phyloP scores from a whole-genome alignment of 2,888 invertebrate genomes.

The Linnaemya vulpina region DNA sequence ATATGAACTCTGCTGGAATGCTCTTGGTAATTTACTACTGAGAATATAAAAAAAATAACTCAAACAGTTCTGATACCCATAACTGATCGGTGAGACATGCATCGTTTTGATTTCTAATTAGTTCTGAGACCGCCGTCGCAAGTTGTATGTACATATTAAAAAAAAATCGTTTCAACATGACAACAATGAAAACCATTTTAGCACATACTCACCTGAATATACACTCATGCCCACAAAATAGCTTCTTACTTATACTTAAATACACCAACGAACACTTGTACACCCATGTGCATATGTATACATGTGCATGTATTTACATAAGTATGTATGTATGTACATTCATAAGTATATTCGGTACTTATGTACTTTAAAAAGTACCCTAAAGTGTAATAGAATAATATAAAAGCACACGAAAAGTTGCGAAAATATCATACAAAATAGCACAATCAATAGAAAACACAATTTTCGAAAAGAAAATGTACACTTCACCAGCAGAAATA shows the following conservation, averaged over 20 bases:
- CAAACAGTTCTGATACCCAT: no score
- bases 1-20: no score
- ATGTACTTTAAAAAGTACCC: slow-evolving; percentile 20
- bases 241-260: neutral
- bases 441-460: slow-evolving; percentile 58
- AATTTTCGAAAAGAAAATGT: neutral
- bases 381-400: slow-evolving; percentile 26
- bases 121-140: neutral
- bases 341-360: neutral
- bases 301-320: neutral
- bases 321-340: neutral
- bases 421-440: slow-evolving; percentile 38
- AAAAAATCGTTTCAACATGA: slow-evolving; percentile 40
- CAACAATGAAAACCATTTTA: slow-evolving; percentile 55
- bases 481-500: slow-evolving; percentile 24
- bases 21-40: no score
- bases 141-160: neutral
- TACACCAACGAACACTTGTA: neutral
- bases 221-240: neutral
- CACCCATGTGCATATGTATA: neutral
- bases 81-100: no score
- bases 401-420: slow-evolving; percentile 37
- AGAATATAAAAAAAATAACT: no score
- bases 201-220: slow-evolving; percentile 23
- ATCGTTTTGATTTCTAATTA: no score